Percentiles rank a stretch among this genome's conserved stretches.
Evolutionary conservation across 2,113 vertebrate species (phyloP).

Genomic region (Perognathus longimembris): DNA sequence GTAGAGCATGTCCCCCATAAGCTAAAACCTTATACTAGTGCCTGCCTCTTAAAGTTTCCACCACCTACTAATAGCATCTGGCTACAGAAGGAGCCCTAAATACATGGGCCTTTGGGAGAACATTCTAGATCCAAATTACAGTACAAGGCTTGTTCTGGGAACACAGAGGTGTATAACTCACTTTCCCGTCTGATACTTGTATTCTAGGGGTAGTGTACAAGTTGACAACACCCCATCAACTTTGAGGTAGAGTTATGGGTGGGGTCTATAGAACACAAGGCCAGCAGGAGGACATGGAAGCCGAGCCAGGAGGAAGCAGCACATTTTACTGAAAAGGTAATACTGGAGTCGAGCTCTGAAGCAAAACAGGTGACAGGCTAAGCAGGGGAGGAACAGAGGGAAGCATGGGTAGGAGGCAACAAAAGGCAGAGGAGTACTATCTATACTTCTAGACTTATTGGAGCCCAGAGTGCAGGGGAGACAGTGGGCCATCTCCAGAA

Average conservation of each 20-base stretch:
- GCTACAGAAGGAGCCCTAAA: too few relatives aligned
- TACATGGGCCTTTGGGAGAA: neutral
- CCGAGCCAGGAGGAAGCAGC: rapidly evolving
- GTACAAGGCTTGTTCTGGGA: neutral
- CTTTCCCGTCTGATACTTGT: too few relatives aligned
- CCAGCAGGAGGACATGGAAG: rapidly evolving
- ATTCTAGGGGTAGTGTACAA: too few relatives aligned
- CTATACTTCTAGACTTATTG: neutral
- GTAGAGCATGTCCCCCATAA: too few relatives aligned
- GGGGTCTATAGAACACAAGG: neutral
- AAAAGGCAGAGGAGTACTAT: too few relatives aligned
- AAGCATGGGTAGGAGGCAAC: neutral
- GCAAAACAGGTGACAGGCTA: neutral
- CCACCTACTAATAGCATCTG: too few relatives aligned
- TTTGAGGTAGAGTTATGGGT: neutral
- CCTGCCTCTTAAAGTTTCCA: neutral
- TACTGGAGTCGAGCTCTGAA: neutral
- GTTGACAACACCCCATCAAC: too few relatives aligned
- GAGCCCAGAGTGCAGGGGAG: neutral
- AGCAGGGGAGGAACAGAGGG: neutral
- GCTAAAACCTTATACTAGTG: too few relatives aligned
- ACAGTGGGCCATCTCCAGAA: neutral
- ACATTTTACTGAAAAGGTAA: too few relatives aligned
- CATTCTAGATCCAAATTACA: neutral
- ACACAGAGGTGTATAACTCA: too few relatives aligned